Base-by-base conservation (phyloP, 2,113 vertebrate species). In the Chascanopsetta lugubris region DNA sequence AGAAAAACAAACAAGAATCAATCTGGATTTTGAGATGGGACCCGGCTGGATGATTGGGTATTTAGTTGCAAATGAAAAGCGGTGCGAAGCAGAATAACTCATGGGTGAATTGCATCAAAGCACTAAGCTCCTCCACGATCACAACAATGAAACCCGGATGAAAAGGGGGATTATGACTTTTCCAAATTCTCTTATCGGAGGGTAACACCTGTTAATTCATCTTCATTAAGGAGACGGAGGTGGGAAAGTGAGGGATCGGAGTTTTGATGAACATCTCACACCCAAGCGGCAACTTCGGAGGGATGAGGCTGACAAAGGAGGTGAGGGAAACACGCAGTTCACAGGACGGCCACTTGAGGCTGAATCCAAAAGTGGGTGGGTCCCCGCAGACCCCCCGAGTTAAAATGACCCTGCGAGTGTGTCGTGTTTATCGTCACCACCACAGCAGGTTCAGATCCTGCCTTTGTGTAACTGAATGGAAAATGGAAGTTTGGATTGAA, bases 1-100 rank as follows among this genome's bases (percentile, higher is more conserved):
- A 71, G 43, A 20, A 32, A 26, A 30, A 60, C 38, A 69, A 60
- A 60, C 42, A 72, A 61, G 18, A 83, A 65, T 61, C 62, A 64
- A 59, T 78, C 25, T 27, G 65, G 56, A 73, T 48, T 65, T 62
- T n/a, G 22, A 57, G 55, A 49, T 24, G 9, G 29, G 69, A 61
- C 5, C 0, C 51, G 20, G 40, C 20, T 27, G 3, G 64, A 67
- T 22, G 32, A 69, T 70, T 68, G 36, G 46, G 27, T 53, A 13
- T 58, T 75, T 47, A 56, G 49, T 32, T 49, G 46, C 30, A 53
- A 62, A 69, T 73, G 40, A 54, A 71, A 61, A 47, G 29, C 47
- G 25, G 21, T 13, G 24, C 48, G 65, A 61, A 38, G 30, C 38
- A 60, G 7, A 43, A 60, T 62, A 29, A 51, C 24, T 72, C 50